Conservation (phyloP, 2,888 invertebrate genomes). For the Xestoiulus laeticollis region DNA sequence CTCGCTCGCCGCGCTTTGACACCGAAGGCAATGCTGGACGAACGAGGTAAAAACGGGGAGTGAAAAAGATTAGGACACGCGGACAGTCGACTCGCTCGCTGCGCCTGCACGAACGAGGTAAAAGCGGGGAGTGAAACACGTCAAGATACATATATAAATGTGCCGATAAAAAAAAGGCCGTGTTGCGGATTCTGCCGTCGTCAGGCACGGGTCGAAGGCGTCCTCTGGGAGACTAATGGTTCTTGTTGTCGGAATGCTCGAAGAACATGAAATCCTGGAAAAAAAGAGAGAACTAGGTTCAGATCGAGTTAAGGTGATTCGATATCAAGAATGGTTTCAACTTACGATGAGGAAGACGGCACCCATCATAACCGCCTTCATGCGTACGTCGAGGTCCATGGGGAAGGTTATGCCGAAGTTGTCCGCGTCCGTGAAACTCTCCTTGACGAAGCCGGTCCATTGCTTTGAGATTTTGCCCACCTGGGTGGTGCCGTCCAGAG, state of each 20-base stretch:
- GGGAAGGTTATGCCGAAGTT: constrained; percentile 92
- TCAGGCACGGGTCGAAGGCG: too few relatives aligned
- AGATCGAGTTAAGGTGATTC: not conserved
- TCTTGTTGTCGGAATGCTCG: constrained; percentile 48
- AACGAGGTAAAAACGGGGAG: too few relatives aligned
- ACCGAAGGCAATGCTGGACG: too few relatives aligned
- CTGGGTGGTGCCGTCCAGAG: constrained; percentile 75
- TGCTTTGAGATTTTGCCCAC: constrained; percentile 90
- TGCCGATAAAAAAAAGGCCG: too few relatives aligned
- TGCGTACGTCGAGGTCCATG: constrained; percentile 83
- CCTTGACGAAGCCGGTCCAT: constrained; percentile 84
- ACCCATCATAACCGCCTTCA: constrained; percentile 82
- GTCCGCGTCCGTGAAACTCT: constrained; percentile 86
- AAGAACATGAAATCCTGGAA: constrained; percentile 53
- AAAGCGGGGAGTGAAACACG: too few relatives aligned
- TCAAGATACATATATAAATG: too few relatives aligned
- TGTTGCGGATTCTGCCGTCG: too few relatives aligned
- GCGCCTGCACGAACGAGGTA: too few relatives aligned
- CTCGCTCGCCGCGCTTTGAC: too few relatives aligned
- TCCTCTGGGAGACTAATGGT: constrained; percentile 34
- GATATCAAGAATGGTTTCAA: not conserved
- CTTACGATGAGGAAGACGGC: constrained; percentile 83
- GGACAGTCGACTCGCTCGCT: too few relatives aligned
- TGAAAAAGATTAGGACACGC: too few relatives aligned
- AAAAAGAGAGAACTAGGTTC: not conserved